phyloP scores from a whole-genome alignment of 2,888 invertebrate genomes.

The Villa cingulata region DNA sequence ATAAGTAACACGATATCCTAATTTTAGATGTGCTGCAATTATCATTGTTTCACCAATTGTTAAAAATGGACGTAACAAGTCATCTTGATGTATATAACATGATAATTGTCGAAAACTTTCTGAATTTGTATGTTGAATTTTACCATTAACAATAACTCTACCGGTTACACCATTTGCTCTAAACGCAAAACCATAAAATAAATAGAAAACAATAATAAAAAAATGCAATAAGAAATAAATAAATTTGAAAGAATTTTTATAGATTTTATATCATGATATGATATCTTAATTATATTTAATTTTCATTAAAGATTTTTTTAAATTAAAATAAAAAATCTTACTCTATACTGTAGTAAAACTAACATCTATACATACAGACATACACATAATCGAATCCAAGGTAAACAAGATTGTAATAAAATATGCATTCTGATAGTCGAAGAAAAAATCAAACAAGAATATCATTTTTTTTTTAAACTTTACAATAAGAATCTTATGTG shows the following conservation, averaged over 20 bases:
- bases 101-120: slow-evolving; percentile 59
- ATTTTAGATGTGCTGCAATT: slow-evolving; percentile 67
- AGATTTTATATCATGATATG: no score
- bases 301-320: no score
- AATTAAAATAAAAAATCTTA: no score
- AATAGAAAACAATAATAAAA: background rate
- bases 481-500: no score
- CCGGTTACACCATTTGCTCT: slow-evolving; percentile 61
- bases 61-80: slow-evolving; percentile 58
- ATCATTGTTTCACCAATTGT: slow-evolving; percentile 72
- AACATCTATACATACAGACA: no score
- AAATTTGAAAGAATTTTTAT: background rate
- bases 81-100: slow-evolving; percentile 77
- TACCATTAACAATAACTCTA: slow-evolving; percentile 57
- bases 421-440: no score
- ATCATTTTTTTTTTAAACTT: no score
- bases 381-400: no score
- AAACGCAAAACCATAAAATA: slow-evolving; percentile 11
- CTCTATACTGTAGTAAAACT: no score
- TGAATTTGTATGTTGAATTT: slow-evolving; percentile 41
- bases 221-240: background rate
- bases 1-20: slow-evolving; percentile 54
- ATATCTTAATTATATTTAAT: no score
- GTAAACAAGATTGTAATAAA: no score
- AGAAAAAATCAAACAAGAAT: no score